Evolutionary conservation across 2,113 vertebrate genomes (phyloP), one percentile per base, ranked within the genome.

Genomic region (Chrysochloris asiatica): DNA sequence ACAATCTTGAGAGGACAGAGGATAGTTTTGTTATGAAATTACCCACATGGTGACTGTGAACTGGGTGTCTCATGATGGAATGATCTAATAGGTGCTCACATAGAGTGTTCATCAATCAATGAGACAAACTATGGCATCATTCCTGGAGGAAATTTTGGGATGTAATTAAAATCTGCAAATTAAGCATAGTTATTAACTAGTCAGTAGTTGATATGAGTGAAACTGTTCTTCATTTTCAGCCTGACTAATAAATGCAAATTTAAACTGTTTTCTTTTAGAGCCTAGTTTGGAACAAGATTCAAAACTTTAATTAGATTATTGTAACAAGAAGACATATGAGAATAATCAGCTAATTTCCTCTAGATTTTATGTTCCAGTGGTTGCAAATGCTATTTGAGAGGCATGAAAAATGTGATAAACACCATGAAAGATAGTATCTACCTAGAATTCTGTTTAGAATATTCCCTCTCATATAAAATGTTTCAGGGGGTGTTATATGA

Each of bases 191-290:
- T 92, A 82, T 82, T 96, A 78, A 86, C 59, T 86, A 24, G 83
- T 65, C 61, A 96, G 71, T 79, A 50, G 50, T 43, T 91, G 89
- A 79, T 63, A 50, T 73, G 72, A 73, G 90, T 95, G 90, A 93
- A 96, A 93, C 79, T 63, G 63, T 82, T 94, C 91, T 90, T 96
- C 79, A 48, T 94, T 91, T 83, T 95, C 94, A 93, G 77, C 54
- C 92, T 96, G 90, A 94, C 92, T 96, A 95, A 95, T 89, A 89
- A 91, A 84, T 90, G 80, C 71, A 88, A 93, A 96, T 87, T 95
- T 95, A 91, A 97, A 95, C 84, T 95, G 67, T 83, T 82, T 95
- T 96, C 88, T 95, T 97, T 95, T 93, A 76, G 67, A 95, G 81
- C 81, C 38, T 77, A 80, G 76, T 93, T 97, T 88, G 94, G 72